A percentile compares a stretch with the other conserved stretches of the same genome.
Evolutionary conservation across 2,113 vertebrate species (phyloP).

Genomic region (Bubo bubo): DNA sequence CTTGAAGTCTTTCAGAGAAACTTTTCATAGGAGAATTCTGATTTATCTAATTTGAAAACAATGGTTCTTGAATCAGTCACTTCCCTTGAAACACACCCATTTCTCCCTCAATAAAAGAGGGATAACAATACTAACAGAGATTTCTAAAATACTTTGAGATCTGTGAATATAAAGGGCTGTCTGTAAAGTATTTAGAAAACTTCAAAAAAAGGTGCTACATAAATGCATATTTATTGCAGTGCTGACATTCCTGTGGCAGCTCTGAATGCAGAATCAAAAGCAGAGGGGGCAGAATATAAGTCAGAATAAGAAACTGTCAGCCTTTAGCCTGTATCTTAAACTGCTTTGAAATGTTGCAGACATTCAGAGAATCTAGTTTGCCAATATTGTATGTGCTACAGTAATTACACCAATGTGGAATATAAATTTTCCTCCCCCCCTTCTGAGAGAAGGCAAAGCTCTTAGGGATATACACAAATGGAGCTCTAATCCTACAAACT

Average conservation of each 20-base stretch:
- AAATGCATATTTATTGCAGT: conserved; percentile 63
- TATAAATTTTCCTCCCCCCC: conserved; percentile 3
- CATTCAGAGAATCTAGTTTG: background rate
- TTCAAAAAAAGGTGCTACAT: conserved; percentile 46
- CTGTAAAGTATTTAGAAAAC: conserved; percentile 56
- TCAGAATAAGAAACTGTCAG: conserved; percentile 45
- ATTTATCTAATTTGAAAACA: conserved; percentile 30
- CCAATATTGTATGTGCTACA: background rate
- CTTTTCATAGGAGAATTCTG: background rate
- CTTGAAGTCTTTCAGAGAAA: background rate
- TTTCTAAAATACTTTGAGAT: conserved; percentile 19
- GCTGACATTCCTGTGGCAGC: conserved; percentile 34
- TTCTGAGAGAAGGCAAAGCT: background rate
- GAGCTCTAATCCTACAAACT: background rate
- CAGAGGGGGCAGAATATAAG: conserved; percentile 31
- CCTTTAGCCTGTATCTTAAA: conserved; percentile 36
- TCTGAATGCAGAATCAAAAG: conserved; percentile 57
- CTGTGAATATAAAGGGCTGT: conserved; percentile 46
- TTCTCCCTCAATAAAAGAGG: background rate
- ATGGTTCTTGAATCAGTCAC: background rate
- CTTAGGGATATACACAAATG: background rate
- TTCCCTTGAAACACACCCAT: background rate
- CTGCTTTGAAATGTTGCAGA: conserved; percentile 34
- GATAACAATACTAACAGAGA: conserved; percentile 18
- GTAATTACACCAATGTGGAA: conserved; percentile 37